Evolutionary conservation across 2,113 vertebrate genomes (phyloP), one percentile per base, ranked within the genome.

Genomic region (Machaerirhynchus nigripectus): DNA sequence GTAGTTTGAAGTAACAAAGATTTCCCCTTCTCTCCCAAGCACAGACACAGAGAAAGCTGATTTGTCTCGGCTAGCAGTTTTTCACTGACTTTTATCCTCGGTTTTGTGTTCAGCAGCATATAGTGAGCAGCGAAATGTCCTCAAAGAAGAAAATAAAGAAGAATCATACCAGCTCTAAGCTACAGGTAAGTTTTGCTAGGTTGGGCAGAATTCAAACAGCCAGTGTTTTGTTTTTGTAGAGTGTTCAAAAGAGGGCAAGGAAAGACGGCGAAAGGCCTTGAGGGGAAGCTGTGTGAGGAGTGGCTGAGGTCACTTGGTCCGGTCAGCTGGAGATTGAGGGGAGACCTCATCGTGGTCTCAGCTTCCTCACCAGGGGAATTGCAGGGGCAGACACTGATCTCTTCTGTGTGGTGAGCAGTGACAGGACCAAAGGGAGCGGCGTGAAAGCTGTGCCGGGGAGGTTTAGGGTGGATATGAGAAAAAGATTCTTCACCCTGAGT

Each of bases 41-140:
- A 1, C 3, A 3, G 40, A 24, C 55, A 1, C 18, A 4, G 30
- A 27, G 39, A 16, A 39, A 33, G 73, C 26, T 1, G 52, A 2
- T 11, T 22, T 18, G 20, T 4, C 0, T 9, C 24, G 3, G 6
- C 27, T 6, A 1, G n/a, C 22, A 2, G 0, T 4, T 52, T 35
- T 33, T n/a, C 35, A 0, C 15, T 39, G 7, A 5, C 27, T 27
- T 27, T 24, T 37, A 2, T 30, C 13, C 88, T 59, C 42, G 2
- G 7, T 2, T 57, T n/a, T 10, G 0, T 17, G 0, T 44, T 67
- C n/a, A 16, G 28, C 33, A 15, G 33, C 10, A 1, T 24, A 12
- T 3, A 1, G 15, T 5, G 12, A 21, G 4, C 3, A 50, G 60
- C 0, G 5, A 50, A 37, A 96, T 95, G 92, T 37, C 94, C 23